Evolutionary conservation across 2,888 invertebrate species (phyloP), one percentile per base, ranked within the genome.

Genomic region (Theodoxus fluviatilis): DNA sequence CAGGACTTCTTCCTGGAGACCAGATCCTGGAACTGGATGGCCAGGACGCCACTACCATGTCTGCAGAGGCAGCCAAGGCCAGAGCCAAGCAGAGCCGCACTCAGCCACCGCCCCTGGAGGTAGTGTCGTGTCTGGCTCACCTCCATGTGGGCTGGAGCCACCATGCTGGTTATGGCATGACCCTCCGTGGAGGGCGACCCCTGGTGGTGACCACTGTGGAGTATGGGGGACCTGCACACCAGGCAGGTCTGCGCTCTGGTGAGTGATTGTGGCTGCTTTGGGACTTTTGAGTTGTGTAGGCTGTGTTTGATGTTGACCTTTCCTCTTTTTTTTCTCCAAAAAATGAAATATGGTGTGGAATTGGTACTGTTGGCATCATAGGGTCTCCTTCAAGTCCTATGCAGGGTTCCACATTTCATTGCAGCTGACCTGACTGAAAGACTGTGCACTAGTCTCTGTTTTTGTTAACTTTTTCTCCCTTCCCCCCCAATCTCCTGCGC

Each of bases 1-100:
- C 85, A 6, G 85, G 85, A 2, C 76, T 86, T 0, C 74, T 78
- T 35, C 76, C 81, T 9, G 87, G 86, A 2, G 87, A 87, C 71
- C 83, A 84, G 73, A 78, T 87, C 31, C 73, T 87, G 28, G 82
- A 85, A 69, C 73, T 87, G 3, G 84, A 86, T 67, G 83, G 81
- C 9, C 81, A 81, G 59, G 84, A 86, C 75, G 86, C 86, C 4
- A 77, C 79, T 2, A 77, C 77, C 28, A 77, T 84, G 79, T 81
- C 85, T 1, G 76, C 80, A 2, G 81, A 84, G 7, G 78, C 80
- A 38, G 67, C 86, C 35, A 79, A 78, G 55, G 77, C 76, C 4
- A 73, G 84, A 31, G 85, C 84, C 9, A 79, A 77, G 49, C 75
- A 78, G 66, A 79, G 79, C 37, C 47, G 75, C 0, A 72, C 75